Percentiles rank a stretch among this genome's conserved stretches.
Conservation (phyloP, 2,797 vertebrate genomes). For the Phoebastria nigripes region DNA sequence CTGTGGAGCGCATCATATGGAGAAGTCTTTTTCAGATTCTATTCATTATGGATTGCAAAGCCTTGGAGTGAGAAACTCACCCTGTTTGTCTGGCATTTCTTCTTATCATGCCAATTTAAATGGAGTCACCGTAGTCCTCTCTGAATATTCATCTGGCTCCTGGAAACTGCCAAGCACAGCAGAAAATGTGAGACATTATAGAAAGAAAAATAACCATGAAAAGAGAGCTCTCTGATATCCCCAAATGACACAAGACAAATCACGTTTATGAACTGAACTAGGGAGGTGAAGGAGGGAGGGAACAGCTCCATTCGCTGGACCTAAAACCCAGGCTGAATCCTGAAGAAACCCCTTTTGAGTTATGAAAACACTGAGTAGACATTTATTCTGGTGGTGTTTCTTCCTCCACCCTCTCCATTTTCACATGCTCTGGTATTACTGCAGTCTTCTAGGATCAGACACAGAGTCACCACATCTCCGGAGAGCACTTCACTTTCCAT, state of each 20-base stretch:
- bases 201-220: constrained; percentile 18
- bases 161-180: constrained; percentile 33
- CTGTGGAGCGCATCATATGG: not conserved
- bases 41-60: not conserved
- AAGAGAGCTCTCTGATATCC: not conserved
- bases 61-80: not conserved
- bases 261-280: not conserved
- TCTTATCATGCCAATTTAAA: constrained; percentile 5
- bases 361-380: constrained; percentile 40
- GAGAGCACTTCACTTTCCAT: constrained; percentile 5
- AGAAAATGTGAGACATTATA: constrained; percentile 17
- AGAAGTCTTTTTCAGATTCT: not conserved
- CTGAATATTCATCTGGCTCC: not conserved
- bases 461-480: not conserved
- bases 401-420: constrained; percentile 39
- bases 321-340: constrained; percentile 2
- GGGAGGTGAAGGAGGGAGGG: not conserved
- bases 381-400: constrained; percentile 40
- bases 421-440: constrained; percentile 6
- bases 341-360: constrained; percentile 29
- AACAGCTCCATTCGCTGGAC: not conserved
- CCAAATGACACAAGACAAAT: constrained; percentile 20
- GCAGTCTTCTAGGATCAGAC: constrained; percentile 18
- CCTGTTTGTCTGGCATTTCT: not conserved
- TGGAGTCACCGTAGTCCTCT: not conserved